phyloP scores from a whole-genome alignment of 2,797 vertebrate species.

The Spinibarbus caldwelli region DNA sequence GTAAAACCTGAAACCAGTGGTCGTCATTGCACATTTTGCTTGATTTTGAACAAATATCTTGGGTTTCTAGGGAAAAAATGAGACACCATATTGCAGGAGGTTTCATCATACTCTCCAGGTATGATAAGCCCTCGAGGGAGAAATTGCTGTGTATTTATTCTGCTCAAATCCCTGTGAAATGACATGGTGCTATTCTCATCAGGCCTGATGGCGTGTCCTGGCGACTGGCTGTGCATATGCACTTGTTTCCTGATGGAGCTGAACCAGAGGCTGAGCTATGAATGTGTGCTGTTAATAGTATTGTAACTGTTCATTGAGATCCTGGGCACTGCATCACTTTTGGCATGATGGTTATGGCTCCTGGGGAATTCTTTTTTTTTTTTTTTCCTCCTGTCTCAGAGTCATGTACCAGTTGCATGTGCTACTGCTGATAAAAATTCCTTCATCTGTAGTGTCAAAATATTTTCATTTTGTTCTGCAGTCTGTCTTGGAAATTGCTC shows the following conservation, averaged over 20 bases:
- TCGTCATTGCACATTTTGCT: constrained; percentile 21
- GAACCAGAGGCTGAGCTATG: constrained; percentile 33
- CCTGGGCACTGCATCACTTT: constrained; percentile 26
- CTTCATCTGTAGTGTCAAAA: neutral
- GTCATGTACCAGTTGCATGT: neutral
- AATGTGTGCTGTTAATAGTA: constrained; percentile 28
- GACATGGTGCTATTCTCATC: constrained; percentile 48
- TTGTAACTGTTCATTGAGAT: constrained; percentile 41
- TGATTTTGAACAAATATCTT: constrained; percentile 40
- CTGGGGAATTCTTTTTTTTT: constrained; percentile 15
- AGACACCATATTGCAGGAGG: constrained; percentile 25
- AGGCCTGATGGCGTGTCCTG: neutral
- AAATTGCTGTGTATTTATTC: constrained; percentile 42
- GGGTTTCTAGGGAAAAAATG: constrained; percentile 29
- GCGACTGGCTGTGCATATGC: constrained; percentile 29
- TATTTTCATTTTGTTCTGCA: neutral
- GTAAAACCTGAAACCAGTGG: constrained; percentile 73
- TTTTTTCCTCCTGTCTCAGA: neutral
- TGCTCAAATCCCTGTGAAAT: constrained; percentile 55
- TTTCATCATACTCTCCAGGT: constrained; percentile 48
- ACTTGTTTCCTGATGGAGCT: constrained; percentile 32
- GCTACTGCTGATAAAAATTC: constrained; percentile 6
- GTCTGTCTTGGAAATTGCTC: neutral
- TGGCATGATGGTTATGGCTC: constrained; percentile 35
- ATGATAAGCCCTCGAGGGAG: constrained; percentile 36